phyloP scores from a whole-genome alignment of 2,113 vertebrate genomes.

The Damaliscus lunatus region DNA sequence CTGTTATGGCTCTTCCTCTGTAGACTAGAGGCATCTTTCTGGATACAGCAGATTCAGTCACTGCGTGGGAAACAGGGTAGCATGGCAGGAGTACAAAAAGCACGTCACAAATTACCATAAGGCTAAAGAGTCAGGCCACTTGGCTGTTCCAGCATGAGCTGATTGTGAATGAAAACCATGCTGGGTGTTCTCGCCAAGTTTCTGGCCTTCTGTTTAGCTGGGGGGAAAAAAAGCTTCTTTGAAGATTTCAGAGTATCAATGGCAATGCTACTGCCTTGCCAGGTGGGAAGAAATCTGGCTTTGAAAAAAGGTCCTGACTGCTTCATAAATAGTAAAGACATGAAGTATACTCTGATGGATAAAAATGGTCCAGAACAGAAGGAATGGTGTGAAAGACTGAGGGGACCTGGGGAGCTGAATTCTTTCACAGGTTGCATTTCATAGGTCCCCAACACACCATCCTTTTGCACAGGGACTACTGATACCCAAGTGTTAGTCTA shows the following conservation, averaged over 20 bases:
- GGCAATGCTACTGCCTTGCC: slow-evolving; percentile 3
- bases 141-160: slow-evolving; percentile 27
- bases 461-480: background rate
- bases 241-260: slow-evolving; percentile 42
- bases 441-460: background rate
- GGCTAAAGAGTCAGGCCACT: slow-evolving; percentile 51
- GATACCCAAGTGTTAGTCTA: background rate
- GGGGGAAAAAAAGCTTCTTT: background rate
- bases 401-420: background rate
- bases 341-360: background rate
- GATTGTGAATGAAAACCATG: slow-evolving; percentile 55
- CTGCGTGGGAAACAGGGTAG: slow-evolving; percentile 35
- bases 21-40: background rate
- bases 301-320: slow-evolving; percentile 33
- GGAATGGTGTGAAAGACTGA: background rate
- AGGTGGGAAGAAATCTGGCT: slow-evolving; percentile 48
- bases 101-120: slow-evolving; percentile 25
- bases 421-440: background rate
- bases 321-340: slow-evolving; percentile 1
- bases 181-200: slow-evolving; percentile 48
- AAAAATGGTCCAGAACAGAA: background rate
- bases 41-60: background rate
- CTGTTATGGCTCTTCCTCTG: background rate
- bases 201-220: slow-evolving; percentile 36
- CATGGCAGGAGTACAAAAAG: slow-evolving; percentile 15